These are phyloP conservation scores for Pentamera pediparva DNA, from an alignment of 53 echinoderm and acorn worm genomes.

Conservation along the genomic window DNA sequence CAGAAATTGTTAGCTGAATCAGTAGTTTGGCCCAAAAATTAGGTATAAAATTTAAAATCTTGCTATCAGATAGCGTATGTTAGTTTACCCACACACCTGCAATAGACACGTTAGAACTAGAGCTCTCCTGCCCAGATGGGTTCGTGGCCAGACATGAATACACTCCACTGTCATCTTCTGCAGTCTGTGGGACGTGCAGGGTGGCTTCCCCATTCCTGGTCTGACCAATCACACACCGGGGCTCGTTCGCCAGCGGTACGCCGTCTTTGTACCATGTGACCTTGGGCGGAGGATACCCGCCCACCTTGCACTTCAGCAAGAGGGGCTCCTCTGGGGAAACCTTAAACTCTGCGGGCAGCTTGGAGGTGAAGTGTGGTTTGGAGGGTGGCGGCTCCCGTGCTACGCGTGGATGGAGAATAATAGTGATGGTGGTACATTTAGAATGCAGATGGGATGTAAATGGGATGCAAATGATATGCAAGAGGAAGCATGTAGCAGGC, in stretches of 20 bases:
- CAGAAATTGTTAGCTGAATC: no score
- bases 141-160: constrained; percentile 56
- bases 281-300: constrained; percentile 71
- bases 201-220: constrained; percentile 10
- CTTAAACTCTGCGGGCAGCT: constrained; percentile 39
- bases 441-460: no score
- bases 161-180: constrained; percentile 57
- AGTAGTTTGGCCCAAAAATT: no score
- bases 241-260: constrained; percentile 47
- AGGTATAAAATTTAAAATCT: no score
- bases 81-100: no score
- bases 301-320: constrained; percentile 59
- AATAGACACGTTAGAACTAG: no score
- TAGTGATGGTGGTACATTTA: no score
- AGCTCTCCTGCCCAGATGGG: no score
- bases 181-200: background rate
- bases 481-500: no score
- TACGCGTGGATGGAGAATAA: no score
- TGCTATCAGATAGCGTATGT: no score
- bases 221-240: constrained; percentile 32
- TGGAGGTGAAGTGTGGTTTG: constrained; percentile 30
- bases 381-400: constrained; percentile 29
- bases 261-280: constrained; percentile 81
- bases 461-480: no score
- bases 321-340: constrained; percentile 63